These are phyloP conservation scores for Epinotia nisella DNA, from an alignment of 2,888 invertebrate genomes.

Conservation along the genomic window DNA sequence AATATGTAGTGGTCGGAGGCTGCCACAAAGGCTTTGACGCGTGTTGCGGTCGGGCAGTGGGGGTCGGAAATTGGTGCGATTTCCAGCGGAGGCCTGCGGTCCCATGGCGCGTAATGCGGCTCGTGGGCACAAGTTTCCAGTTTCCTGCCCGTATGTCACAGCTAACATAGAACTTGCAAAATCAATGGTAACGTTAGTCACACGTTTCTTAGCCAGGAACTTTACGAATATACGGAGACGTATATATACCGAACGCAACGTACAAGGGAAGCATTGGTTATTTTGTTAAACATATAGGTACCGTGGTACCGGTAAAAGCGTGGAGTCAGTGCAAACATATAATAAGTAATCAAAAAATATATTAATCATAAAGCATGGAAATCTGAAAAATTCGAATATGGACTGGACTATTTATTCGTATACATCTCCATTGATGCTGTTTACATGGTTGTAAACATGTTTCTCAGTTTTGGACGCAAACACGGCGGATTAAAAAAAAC, in stretches of 20 bases:
- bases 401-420: too few relatives aligned
- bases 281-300: too few relatives aligned
- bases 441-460: background rate
- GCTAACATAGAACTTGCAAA: constrained; percentile 30
- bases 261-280: too few relatives aligned
- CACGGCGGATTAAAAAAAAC: constrained; percentile 35
- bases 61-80: constrained; percentile 79
- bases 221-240: background rate
- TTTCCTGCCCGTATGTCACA: constrained; percentile 23
- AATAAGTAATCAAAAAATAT: background rate
- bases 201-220: background rate
- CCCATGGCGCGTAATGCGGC: constrained; percentile 50
- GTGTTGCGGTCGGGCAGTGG: constrained; percentile 75
- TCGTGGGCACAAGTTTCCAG: constrained; percentile 30
- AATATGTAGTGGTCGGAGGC: constrained; percentile 63
- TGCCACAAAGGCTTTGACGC: constrained; percentile 79
- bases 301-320: too few relatives aligned
- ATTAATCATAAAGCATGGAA: background rate
- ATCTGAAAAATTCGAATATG: background rate
- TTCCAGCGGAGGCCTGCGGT: constrained; percentile 66
- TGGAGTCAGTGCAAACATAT: background rate
- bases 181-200: background rate
- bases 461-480: background rate
- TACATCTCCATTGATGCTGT: too few relatives aligned
- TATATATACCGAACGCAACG: background rate